Evolutionary conservation across 2,113 vertebrate species (phyloP).

Genomic region (Barbus barbus): DNA sequence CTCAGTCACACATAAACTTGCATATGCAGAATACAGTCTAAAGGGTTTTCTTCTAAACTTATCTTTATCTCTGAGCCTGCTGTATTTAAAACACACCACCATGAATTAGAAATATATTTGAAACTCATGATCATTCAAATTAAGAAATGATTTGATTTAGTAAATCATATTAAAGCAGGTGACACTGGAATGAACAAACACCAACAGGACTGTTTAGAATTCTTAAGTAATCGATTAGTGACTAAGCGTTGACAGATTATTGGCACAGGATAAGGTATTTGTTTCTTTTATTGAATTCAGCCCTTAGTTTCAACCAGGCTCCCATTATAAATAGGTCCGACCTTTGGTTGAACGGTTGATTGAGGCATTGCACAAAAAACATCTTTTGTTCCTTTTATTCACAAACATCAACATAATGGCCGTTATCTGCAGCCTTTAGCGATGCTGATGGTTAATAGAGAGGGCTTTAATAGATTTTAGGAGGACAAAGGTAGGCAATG

Average conservation of each 20-base stretch:
- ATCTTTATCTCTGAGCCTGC: neutral
- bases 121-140: slow-evolving; percentile 22
- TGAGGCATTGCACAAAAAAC: slow-evolving; percentile 64
- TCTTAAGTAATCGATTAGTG: slow-evolving; percentile 18
- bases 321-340: slow-evolving; percentile 47
- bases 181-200: slow-evolving; percentile 6
- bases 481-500: slow-evolving; percentile 81
- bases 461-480: slow-evolving; percentile 76
- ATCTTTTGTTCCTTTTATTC: slow-evolving; percentile 71
- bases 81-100: neutral
- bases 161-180: slow-evolving; percentile 17
- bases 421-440: slow-evolving; percentile 65
- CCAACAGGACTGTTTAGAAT: neutral
- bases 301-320: slow-evolving; percentile 33
- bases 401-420: slow-evolving; percentile 74
- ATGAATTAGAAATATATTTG: slow-evolving; percentile 1
- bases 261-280: slow-evolving; percentile 19
- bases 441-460: slow-evolving; percentile 72
- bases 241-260: neutral
- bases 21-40: neutral
- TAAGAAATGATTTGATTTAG: neutral
- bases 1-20: neutral
- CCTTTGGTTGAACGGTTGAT: slow-evolving; percentile 53
- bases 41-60: neutral
- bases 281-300: slow-evolving; percentile 45